Evolutionary conservation across 2,797 vertebrate genomes (phyloP).

Genomic region (Euphonia xanthogaster): DNA sequence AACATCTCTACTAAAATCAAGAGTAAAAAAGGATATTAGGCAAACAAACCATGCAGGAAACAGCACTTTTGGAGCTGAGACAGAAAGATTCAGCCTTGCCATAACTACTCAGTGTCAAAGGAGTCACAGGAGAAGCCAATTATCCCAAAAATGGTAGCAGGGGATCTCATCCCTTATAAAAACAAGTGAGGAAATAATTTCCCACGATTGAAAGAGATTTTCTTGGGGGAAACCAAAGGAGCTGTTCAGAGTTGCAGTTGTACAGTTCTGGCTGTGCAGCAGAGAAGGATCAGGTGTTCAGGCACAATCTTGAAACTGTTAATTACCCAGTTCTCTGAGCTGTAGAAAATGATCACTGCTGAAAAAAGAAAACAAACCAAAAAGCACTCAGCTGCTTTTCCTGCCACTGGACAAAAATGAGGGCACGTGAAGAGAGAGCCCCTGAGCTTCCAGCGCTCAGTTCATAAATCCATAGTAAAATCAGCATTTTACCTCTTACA

Average conservation of each 20-base stretch:
- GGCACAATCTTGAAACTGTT: background rate
- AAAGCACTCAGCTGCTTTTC: background rate
- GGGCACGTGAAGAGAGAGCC: background rate
- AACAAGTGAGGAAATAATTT: background rate
- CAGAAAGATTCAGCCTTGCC: background rate
- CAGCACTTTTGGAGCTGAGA: background rate
- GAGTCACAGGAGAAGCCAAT: background rate
- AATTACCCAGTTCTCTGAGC: background rate
- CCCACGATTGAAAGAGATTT: background rate
- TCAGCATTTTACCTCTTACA: background rate
- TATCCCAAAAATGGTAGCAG: background rate
- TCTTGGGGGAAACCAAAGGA: background rate
- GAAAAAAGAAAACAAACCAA: background rate
- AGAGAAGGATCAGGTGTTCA: background rate
- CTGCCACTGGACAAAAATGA: background rate
- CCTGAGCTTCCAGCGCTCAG: background rate
- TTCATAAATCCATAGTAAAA: background rate
- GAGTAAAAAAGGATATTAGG: background rate
- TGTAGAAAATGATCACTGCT: background rate
- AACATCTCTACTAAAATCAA: background rate
- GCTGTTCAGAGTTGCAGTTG: background rate
- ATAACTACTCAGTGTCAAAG: background rate
- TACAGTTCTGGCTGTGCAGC: background rate
- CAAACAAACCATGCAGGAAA: background rate
- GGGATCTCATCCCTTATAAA: background rate